Evolutionary conservation across 2,797 vertebrate species (phyloP).

Genomic region (Esox masquinongy): DNA sequence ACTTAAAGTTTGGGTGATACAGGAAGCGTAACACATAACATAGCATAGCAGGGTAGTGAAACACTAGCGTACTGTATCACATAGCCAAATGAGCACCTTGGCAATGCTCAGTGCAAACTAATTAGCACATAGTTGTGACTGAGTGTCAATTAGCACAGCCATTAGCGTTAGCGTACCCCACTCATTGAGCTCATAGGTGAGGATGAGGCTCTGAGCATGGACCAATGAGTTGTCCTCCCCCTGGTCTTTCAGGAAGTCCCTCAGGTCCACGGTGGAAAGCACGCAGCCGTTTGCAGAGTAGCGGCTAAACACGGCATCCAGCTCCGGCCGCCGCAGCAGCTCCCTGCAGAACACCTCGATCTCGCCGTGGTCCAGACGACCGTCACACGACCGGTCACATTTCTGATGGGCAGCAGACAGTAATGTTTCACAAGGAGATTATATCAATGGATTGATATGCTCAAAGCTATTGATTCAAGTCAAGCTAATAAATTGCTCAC

Average conservation of each 20-base stretch:
- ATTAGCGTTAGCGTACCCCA: constrained; percentile 74
- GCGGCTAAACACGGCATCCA: constrained; percentile 82
- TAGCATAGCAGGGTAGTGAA: not conserved
- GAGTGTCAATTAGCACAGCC: not conserved
- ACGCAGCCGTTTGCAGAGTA: constrained; percentile 85
- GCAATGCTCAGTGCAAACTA: not conserved
- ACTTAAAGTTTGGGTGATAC: not conserved
- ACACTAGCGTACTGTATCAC: not conserved
- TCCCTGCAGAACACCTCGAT: constrained; percentile 89
- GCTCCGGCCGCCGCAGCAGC: constrained; percentile 85
- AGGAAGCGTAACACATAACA: not conserved
- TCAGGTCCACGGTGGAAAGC: constrained; percentile 84
- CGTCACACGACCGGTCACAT: constrained; percentile 85
- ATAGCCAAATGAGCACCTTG: not conserved
- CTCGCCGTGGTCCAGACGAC: constrained; percentile 86
- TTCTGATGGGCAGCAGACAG: constrained; percentile 69
- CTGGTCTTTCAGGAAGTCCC: constrained; percentile 87
- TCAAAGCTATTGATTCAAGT: not conserved
- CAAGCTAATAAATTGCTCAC: not conserved
- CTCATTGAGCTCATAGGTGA: constrained; percentile 86
- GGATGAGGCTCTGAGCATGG: constrained; percentile 80
- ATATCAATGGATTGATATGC: not conserved
- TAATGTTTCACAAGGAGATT: not conserved
- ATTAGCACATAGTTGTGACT: not conserved
- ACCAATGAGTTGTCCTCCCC: constrained; percentile 79